Base-by-base conservation (phyloP, 37 sponge, comb jelly and placozoan species). In the Halisarca cf. caerulea region DNA sequence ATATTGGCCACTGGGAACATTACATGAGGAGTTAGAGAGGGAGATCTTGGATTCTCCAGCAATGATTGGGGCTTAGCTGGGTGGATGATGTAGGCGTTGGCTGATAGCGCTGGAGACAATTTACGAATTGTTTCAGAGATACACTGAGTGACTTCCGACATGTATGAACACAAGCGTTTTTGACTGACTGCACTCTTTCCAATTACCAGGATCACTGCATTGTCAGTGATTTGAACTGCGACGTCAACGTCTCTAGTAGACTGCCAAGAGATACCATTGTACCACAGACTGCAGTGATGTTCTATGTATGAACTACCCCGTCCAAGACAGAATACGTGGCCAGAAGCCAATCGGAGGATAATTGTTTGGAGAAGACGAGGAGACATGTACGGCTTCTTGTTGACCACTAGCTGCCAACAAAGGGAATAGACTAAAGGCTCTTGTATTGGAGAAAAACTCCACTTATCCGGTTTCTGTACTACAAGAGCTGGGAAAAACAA, bases 401-500 rank as follows among this genome's bases (percentile, higher is more conserved):
- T 34, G 30, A 34, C 35, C 33, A 18, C 15, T 34, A 68, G 27
- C 69, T 68, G 69, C 69, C 69, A 68, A 34, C 69, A 68, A 27
- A 68, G 1, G 28, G 35, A 3, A 32, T 17, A 8, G 17, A n/a
- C n/a, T n/a, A n/a, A n/a, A n/a, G n/a, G 69, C 33, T 34, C 3
- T 28, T n/a, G n/a, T n/a, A n/a, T n/a, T n/a, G n/a, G n/a, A n/a
- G n/a, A n/a, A n/a, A n/a, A n/a, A n/a, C n/a, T n/a, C n/a, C n/a
- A n/a, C n/a, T n/a, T n/a, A n/a, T n/a, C n/a, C n/a, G 69, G 15
- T 68, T 28, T 27, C 32, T 33, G 17, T 27, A 68, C 33, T n/a
- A 30, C 34, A 28, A 68, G 69, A 34, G 69, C 34, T 32, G 69
- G 69, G 33, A 68, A 68, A 34, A 34, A 68, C 69, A 68, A 34